These are phyloP conservation scores for Drosophila sechellia DNA, from an alignment of 1,140 invertebrate genomes.

Conservation along the genomic window DNA sequence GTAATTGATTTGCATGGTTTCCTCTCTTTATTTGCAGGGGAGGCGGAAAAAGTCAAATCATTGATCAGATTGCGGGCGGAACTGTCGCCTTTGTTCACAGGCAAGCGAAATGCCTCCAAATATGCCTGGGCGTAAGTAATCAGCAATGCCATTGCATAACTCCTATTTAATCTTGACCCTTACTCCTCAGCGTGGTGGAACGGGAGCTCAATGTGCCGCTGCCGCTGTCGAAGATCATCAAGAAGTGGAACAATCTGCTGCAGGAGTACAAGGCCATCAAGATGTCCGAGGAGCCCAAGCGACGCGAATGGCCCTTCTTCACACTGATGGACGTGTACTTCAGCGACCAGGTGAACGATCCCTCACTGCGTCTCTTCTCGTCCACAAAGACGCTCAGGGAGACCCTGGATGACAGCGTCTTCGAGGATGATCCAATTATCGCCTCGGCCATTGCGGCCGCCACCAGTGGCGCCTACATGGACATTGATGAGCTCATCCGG, in stretches of 20 bases:
- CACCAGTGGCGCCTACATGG: slow-evolving; percentile 82
- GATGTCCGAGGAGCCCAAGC: slow-evolving; percentile 84
- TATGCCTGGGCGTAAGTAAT: slow-evolving; percentile 85
- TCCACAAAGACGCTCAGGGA: slow-evolving; percentile 84
- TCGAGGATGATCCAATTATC: slow-evolving; percentile 84
- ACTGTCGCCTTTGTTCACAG: slow-evolving; percentile 83
- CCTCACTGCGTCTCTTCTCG: slow-evolving; percentile 81
- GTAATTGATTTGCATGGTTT: slow-evolving; percentile 12
- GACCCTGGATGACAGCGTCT: slow-evolving; percentile 83
- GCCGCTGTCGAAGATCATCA: slow-evolving; percentile 84
- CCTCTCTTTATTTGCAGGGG: slow-evolving; percentile 71
- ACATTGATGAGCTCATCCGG: slow-evolving; percentile 79
- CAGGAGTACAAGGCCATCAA: slow-evolving; percentile 85
- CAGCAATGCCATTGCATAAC: slow-evolving; percentile 13
- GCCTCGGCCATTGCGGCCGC: slow-evolving; percentile 83
- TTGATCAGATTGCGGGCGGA: slow-evolving; percentile 84
- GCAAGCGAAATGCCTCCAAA: slow-evolving; percentile 84
- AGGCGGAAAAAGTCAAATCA: slow-evolving; percentile 85
- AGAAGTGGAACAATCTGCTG: slow-evolving; percentile 84
- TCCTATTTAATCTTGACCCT: not conserved
- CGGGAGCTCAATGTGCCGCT: slow-evolving; percentile 83
- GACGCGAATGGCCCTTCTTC: slow-evolving; percentile 84
- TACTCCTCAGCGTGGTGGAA: slow-evolving; percentile 72
- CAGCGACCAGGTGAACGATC: slow-evolving; percentile 84
- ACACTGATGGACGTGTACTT: slow-evolving; percentile 84